Base-by-base conservation (phyloP, 1,140 invertebrate genomes). In the Drosophila jambulina region DNA sequence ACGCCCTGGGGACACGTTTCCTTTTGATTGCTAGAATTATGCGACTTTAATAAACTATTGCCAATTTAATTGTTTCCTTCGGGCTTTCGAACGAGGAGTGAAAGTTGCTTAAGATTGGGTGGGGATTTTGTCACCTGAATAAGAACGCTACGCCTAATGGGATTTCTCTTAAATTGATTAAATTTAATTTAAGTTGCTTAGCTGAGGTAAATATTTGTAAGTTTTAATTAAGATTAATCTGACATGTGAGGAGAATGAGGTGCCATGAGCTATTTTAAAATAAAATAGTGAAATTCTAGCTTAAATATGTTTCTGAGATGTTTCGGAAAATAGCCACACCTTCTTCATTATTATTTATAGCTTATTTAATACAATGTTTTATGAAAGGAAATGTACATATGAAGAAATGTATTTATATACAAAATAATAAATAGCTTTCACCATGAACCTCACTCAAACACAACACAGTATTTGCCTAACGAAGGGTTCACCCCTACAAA, bases 31-130 rank as follows among this genome's bases (percentile, higher is more conserved):
- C 27, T 38, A 25, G 21, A 19, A 17, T 25, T 21, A 32, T 64
- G 29, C n/a, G 62, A 62, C 40, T 43, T 43, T 61, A 61, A 64
- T 62, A n/a, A 43, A 64, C 57, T 43, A 27, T n/a, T 34, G 58
- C 29, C 38, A 43, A 43, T 34, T 43, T 64, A 62, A 64, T 61
- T 43, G 57, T 40, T 59, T 60, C 25, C 27, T 32, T 59, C 9
- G 17, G 12, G 15, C 13, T 32, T 21, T 17, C 10, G 27, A 60
- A 15, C n/a, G 27, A 40, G 19, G 2, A 58, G 19, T 40, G 12
- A 38, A 25, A 57, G 17, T 40, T 40, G 10, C 34, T 7, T 5
- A 25, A 57, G 54, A 25, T 40, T 8, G 21, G 7, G 23, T 13
- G 34, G 23, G 12, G 13, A 54, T 21, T 42, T 42, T 63, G 10